phyloP scores from a whole-genome alignment of 2,888 invertebrate species.

The Tromatobia lineatoria region DNA sequence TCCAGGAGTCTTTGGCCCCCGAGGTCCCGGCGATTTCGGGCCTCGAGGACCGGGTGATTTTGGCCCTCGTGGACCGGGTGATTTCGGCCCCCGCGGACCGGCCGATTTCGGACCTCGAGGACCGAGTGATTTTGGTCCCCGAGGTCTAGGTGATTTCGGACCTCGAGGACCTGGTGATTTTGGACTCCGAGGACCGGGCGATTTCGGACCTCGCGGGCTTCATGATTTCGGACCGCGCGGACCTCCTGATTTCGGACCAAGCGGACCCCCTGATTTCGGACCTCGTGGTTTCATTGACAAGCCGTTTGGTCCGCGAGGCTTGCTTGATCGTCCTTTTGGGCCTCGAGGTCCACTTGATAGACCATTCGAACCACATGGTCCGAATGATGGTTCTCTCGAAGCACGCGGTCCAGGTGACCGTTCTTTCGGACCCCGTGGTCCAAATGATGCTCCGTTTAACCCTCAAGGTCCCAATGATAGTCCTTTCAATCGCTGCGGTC shows the following conservation, averaged over 20 bases:
- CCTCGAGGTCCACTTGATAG: slow-evolving; percentile 17
- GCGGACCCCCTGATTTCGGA: slow-evolving; percentile 8
- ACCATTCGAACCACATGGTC: slow-evolving; percentile 63
- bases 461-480: slow-evolving; percentile 49
- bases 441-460: slow-evolving; percentile 38
- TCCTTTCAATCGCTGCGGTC: slow-evolving; percentile 12
- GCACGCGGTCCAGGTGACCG: slow-evolving; percentile 32
- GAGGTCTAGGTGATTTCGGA: slow-evolving; percentile 60
- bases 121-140: slow-evolving; percentile 47
- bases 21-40: slow-evolving; percentile 59
- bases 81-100: slow-evolving; percentile 48
- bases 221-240: slow-evolving; percentile 34
- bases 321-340: slow-evolving; percentile 27
- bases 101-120: slow-evolving; percentile 55
- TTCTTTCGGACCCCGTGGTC: slow-evolving; percentile 24
- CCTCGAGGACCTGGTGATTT: slow-evolving; percentile 56
- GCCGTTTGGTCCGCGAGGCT: slow-evolving; percentile 2
- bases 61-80: slow-evolving; percentile 44
- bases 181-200: slow-evolving; percentile 28
- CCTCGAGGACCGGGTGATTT: slow-evolving; percentile 40
- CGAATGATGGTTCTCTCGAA: slow-evolving; percentile 38
- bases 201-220: slow-evolving; percentile 36
- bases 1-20: slow-evolving; percentile 59
- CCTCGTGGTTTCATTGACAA: slow-evolving; percentile 17
- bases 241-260: background rate